Evolutionary conservation across 2,113 vertebrate species (phyloP), one percentile per base, ranked within the genome.

Genomic region (Bubo blakistoni): DNA sequence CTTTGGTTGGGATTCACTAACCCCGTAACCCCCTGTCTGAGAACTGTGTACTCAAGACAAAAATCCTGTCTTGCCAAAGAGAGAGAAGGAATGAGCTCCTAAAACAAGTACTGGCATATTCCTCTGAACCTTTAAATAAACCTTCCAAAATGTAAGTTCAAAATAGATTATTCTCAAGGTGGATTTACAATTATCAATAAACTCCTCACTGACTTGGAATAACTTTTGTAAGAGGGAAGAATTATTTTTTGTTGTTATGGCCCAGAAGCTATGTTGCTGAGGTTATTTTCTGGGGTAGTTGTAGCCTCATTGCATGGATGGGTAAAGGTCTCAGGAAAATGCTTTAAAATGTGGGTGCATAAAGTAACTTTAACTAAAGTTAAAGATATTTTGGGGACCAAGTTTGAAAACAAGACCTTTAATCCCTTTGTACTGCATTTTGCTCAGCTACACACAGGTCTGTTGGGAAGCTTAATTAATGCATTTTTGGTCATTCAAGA

Each of bases 1-100:
- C 47, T 96, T 95, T 96, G 82, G 61, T 20, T 92, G 88, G 78
- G 86, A 96, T 96, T 96, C 88, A 90, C 81, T 66, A 59, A 4
- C 18, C n/a, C 49, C 2, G 2, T 57, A 96, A 93, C 51, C 49
- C 92, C 34, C 63, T 38, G 40, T 30, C 74, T 81, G 59, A 89
- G 74, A 59, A 94, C 73, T 86, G 21, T 69, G 62, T 55, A 13
- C 63, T 66, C 27, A 72, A 69, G 88, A 73, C 16, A 71, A 77
- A 92, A 76, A 42, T 74, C 81, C 63, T 61, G 24, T 90, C 80
- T 83, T 67, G 58, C 51, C 71, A 92, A 73, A 92, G 85, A 92
- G 57, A 88, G 72, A 49, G 78, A 85, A 47, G 54, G 66, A 95
- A 94, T 67, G 81, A 92, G 12, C 26, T 89, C 70, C 71, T 83